These are phyloP conservation scores for Channa striata DNA, from an alignment of 2,797 vertebrate species.

Conservation along the genomic window DNA sequence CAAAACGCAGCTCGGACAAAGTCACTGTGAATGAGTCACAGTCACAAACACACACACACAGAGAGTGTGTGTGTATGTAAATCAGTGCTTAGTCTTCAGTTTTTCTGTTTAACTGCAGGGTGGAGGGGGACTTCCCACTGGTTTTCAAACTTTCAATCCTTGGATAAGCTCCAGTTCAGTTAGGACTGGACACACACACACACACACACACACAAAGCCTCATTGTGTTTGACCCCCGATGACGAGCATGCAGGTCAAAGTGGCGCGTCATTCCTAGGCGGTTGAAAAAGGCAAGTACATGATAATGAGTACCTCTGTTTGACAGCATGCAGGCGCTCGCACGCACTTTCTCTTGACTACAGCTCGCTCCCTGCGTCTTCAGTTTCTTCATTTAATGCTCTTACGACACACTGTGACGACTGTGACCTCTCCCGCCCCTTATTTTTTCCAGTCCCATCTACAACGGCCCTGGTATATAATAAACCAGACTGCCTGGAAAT, in stretches of 20 bases:
- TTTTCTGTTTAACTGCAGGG: conserved; percentile 70
- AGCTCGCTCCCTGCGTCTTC: conserved; percentile 7
- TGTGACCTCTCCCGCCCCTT: conserved; percentile 4
- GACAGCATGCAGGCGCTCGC: conserved; percentile 26
- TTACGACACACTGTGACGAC: conserved; percentile 43
- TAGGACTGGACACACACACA: conserved; percentile 46
- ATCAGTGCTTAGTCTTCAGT: conserved; percentile 73
- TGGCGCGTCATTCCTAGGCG: conserved; percentile 64
- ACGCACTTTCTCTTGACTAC: background rate
- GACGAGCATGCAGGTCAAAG: conserved; percentile 73
- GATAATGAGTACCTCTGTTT: conserved; percentile 65
- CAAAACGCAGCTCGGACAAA: conserved; percentile 64
- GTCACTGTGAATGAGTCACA: conserved; percentile 71
- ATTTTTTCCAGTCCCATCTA: background rate
- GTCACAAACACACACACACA: background rate
- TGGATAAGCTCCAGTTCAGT: conserved; percentile 74
- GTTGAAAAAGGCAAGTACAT: conserved; percentile 69
- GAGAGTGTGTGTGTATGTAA: conserved; percentile 61
- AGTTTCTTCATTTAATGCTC: conserved; percentile 15
- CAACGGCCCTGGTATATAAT: conserved; percentile 24
- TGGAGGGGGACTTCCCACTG: conserved; percentile 74
- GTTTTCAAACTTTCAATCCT: conserved; percentile 68
- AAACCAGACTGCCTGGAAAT: conserved; percentile 35
- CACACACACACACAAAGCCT: conserved; percentile 31
- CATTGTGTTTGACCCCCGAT: conserved; percentile 75